Conservation (phyloP, 2,888 invertebrate genomes). For the Drosophila seclusa region DNA sequence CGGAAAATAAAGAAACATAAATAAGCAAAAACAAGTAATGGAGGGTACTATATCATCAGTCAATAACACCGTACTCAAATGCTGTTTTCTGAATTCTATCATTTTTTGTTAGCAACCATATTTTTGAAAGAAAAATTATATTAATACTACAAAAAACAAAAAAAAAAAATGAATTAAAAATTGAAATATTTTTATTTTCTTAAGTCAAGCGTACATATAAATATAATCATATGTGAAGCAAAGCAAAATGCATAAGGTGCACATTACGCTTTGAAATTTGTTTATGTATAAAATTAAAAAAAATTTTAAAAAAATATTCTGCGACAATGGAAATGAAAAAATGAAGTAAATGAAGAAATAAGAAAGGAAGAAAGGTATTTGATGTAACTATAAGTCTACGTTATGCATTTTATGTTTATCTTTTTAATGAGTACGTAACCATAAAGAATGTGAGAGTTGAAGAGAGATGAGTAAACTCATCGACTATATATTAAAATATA, state of each 20-base stretch:
- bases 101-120: slow-evolving; percentile 32
- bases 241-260: slow-evolving; percentile 46
- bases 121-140: slow-evolving; percentile 36
- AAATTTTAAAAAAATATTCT: slow-evolving; percentile 13
- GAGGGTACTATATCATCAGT: slow-evolving; percentile 36
- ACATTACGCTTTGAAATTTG: slow-evolving; percentile 52
- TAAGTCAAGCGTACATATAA: slow-evolving; percentile 29
- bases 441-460: slow-evolving; percentile 28
- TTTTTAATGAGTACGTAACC: slow-evolving; percentile 59
- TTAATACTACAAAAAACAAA: slow-evolving; percentile 23
- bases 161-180: not conserved
- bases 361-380: slow-evolving; percentile 53
- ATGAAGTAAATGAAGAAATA: not conserved
- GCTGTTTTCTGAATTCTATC: slow-evolving; percentile 39
- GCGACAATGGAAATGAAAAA: slow-evolving; percentile 12
- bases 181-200: slow-evolving; percentile 46
- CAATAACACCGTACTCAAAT: slow-evolving; percentile 40
- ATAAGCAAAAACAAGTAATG: slow-evolving; percentile 12
- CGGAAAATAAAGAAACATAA: slow-evolving; percentile 11
- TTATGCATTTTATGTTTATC: slow-evolving; percentile 73
- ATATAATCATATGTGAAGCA: slow-evolving; percentile 15
- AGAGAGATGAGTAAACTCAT: slow-evolving; percentile 55
- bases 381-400: slow-evolving; percentile 72
- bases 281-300: slow-evolving; percentile 44
- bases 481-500: slow-evolving; percentile 30